Evolutionary conservation across 2,888 invertebrate species (phyloP).

Genomic region (Lasioglossum morio): DNA sequence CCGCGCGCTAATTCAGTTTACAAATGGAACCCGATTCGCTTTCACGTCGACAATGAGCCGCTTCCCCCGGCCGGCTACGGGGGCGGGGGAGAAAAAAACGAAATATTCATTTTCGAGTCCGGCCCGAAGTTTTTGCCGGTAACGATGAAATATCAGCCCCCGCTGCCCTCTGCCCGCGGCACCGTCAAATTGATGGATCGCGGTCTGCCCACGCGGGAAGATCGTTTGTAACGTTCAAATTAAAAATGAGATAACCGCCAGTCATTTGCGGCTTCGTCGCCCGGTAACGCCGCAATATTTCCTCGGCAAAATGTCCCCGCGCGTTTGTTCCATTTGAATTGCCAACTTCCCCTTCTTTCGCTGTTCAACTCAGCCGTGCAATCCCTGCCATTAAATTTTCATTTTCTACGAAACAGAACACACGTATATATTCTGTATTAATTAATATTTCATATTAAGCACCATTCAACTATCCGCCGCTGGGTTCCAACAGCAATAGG

Average conservation of each 20-base stretch:
- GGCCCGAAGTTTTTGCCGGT: constrained; percentile 2
- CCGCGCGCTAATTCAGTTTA: constrained; percentile 58
- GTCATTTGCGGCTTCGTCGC: background rate
- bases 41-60: constrained; percentile 29
- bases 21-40: constrained; percentile 56
- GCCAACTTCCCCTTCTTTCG: background rate
- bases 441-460: too few species aligned
- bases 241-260: background rate
- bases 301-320: background rate
- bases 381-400: background rate
- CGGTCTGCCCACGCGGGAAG: background rate
- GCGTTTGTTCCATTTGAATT: background rate
- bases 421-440: background rate
- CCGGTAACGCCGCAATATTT: constrained; percentile 12
- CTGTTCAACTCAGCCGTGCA: background rate
- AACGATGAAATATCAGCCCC: constrained; percentile 23
- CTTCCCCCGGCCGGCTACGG: background rate
- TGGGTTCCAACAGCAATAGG: too few species aligned
- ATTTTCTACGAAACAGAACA: background rate
- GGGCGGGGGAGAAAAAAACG: constrained; percentile 17
- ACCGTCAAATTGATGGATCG: constrained; percentile 24
- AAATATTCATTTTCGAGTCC: constrained; percentile 49
- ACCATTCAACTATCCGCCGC: too few species aligned
- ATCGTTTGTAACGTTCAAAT: background rate
- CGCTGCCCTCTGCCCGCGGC: background rate